Conservation (phyloP, 2,888 invertebrate genomes). For the Acleris holmiana region DNA sequence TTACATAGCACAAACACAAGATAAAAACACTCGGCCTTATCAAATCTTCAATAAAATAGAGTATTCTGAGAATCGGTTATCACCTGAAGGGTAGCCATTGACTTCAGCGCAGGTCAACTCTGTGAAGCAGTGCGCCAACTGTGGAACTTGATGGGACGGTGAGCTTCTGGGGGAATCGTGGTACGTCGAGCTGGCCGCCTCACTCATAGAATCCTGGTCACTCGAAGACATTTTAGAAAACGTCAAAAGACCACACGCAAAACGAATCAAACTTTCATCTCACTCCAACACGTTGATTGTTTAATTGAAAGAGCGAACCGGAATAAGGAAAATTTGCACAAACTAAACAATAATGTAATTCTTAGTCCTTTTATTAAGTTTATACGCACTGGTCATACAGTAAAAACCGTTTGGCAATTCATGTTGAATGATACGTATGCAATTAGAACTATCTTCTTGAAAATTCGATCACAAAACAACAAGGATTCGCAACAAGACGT, state of each 20-base stretch:
- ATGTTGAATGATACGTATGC: not conserved
- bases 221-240: conserved; percentile 48
- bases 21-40: not conserved
- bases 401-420: not conserved
- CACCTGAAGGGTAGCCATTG: conserved; percentile 11
- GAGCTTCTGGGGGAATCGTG: conserved; percentile 65
- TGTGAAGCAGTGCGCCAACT: conserved; percentile 61
- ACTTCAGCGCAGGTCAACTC: conserved; percentile 60
- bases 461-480: too few species aligned
- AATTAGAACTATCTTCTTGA: not conserved
- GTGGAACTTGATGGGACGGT: conserved; percentile 71
- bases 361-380: conserved; percentile 2
- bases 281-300: conserved; percentile 5
- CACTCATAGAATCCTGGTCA: conserved; percentile 66
- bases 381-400: not conserved
- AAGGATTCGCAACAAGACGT: too few species aligned
- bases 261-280: conserved; percentile 2
- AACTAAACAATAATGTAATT: conserved; percentile 16
- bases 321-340: conserved; percentile 12
- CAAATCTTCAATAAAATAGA: not conserved
- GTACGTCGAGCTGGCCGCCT: conserved; percentile 60
- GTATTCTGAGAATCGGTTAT: conserved; percentile 1
- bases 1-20: too few species aligned
- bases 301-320: conserved; percentile 8
- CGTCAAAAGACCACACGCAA: not conserved